phyloP scores from a whole-genome alignment of 2,797 vertebrate genomes.

The Cichlasoma orientale region DNA sequence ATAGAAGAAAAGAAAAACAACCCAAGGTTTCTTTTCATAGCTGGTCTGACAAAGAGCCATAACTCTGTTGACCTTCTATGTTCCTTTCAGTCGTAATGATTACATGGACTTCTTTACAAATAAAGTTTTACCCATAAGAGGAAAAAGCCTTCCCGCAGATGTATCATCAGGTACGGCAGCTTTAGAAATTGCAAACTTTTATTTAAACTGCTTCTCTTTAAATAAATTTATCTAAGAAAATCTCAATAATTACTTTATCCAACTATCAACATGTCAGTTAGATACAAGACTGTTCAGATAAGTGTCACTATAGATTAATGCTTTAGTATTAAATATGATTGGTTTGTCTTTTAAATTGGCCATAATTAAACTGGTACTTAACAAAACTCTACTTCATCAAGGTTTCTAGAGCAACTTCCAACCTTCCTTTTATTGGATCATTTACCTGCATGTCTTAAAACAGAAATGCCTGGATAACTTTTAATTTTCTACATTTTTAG shows the following conservation, averaged over 20 bases:
- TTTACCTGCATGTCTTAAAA: too few relatives aligned
- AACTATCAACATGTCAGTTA: background rate
- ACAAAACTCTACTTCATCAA: too few relatives aligned
- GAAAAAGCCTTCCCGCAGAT: background rate
- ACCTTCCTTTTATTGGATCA: too few relatives aligned
- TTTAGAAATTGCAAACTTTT: background rate
- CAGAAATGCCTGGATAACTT: too few relatives aligned
- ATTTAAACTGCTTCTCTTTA: background rate
- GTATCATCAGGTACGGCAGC: background rate
- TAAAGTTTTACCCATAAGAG: background rate
- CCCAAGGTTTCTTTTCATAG: background rate
- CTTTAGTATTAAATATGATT: background rate
- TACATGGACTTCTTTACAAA: background rate
- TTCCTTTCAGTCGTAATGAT: background rate
- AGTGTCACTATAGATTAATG: background rate
- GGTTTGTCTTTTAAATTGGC: background rate
- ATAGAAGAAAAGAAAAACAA: background rate
- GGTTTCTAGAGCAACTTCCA: too few relatives aligned
- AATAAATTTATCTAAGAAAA: background rate
- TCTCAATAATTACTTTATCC: background rate
- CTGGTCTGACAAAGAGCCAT: background rate
- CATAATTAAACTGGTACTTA: background rate
- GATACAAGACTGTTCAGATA: background rate
- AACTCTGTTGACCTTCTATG: background rate
- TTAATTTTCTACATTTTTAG: too few relatives aligned